Evolutionary conservation across 2,113 vertebrate genomes (phyloP).

Genomic region (Chloropsis hardwickii): DNA sequence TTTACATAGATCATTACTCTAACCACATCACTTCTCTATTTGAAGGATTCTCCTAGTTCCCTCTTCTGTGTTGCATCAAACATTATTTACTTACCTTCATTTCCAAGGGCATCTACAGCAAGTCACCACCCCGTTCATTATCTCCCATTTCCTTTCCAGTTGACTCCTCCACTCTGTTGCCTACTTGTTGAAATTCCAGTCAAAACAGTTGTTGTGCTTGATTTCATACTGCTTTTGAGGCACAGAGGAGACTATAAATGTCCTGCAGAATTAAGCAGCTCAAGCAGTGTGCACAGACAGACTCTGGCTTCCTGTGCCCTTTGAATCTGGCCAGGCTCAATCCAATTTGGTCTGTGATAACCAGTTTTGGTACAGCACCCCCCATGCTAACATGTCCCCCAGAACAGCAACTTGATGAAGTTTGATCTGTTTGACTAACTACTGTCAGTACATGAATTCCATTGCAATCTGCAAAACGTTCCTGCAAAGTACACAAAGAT

Average conservation of each 20-base stretch:
- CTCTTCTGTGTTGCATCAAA: background rate
- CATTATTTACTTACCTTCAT: background rate
- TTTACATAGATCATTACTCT: background rate
- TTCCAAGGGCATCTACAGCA: background rate
- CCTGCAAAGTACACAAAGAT: background rate
- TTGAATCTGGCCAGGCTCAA: background rate
- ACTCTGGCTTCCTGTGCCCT: background rate
- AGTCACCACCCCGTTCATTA: background rate
- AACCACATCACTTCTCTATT: background rate
- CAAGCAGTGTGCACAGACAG: background rate
- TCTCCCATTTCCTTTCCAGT: background rate
- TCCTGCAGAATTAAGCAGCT: background rate
- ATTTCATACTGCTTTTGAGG: background rate
- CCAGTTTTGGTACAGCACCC: background rate
- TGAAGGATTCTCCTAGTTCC: background rate
- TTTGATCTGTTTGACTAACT: background rate
- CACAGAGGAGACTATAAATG: background rate
- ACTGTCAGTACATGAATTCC: background rate
- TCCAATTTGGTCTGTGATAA: background rate
- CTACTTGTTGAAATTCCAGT: background rate
- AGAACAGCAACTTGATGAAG: background rate
- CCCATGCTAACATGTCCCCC: background rate
- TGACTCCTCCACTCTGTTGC: background rate
- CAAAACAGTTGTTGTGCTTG: background rate
- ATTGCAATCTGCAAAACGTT: background rate